Evolutionary conservation across 2,888 invertebrate genomes (phyloP), one percentile per base, ranked within the genome.

Genomic region (Drosophila yooni): DNA sequence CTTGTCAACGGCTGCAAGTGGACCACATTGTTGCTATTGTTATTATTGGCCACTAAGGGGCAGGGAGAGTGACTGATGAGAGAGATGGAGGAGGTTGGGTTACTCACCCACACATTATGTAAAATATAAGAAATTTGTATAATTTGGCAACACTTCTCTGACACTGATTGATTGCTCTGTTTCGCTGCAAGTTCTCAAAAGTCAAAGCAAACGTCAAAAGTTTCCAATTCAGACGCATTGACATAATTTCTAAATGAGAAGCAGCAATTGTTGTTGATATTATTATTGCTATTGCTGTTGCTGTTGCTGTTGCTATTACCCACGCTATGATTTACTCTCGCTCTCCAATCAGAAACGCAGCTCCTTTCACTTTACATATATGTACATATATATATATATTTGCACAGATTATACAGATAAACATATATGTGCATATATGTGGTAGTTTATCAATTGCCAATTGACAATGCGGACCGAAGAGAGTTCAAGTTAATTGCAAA

Each of bases 331-430:
- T 77, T 65, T 76, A 62, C 76, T 75, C 70, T 77, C 79, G 70
- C 70, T 74, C 68, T 74, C 64, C 61, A 72, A 82, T 81, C 74
- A 69, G 74, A 53, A 53, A 53, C 15, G 64, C 40, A 57, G 71
- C 86, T 90, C 85, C 90, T 86, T 86, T 86, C 85, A 86, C 85
- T 86, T 90, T 90, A 74, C 78, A 70, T 38, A 27, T 40, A n/a
- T 25, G 7, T 40, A 8, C 1, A 48, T 46, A 25, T 21, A 56
- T 38, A 5, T 18, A 38, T 54, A 56, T 18, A 40, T 38, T 25
- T 25, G 46, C 21, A 25, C 46, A 25, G 46, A 46, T 46, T 46
- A 25, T 46, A 25, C 21, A 31, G 21, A 46, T 25, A 53, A 18
- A 52, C 13, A 38, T 48, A 50, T 33, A 50, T 33, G 11, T 34